Conservation (phyloP, 1,140 invertebrate genomes). For the Himalopsyche phryganea region DNA sequence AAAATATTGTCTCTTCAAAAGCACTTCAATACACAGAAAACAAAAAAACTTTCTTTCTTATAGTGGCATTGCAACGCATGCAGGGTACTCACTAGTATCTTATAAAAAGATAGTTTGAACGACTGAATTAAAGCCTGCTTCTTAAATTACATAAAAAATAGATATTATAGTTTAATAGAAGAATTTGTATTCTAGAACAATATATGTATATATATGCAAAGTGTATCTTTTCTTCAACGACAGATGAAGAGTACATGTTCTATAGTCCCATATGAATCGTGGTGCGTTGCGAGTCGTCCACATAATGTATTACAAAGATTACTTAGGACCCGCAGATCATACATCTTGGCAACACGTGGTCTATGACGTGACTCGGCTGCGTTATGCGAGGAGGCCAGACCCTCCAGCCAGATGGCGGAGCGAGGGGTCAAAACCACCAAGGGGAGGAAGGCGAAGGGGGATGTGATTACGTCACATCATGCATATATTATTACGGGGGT, state of each 20-base stretch:
- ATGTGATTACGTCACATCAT: conserved; percentile 4
- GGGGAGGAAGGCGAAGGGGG: background rate
- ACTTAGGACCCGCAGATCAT: conserved; percentile 3
- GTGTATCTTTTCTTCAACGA: too few relatives aligned
- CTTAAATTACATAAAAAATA: too few relatives aligned
- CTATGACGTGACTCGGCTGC: background rate
- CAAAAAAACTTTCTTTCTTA: too few relatives aligned
- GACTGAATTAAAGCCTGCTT: too few relatives aligned
- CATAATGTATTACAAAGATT: conserved; percentile 22
- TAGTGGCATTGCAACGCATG: too few relatives aligned
- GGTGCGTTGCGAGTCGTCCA: background rate
- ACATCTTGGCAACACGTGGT: conserved; percentile 27
- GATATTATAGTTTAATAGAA: too few relatives aligned
- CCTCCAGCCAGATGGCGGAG: conserved; percentile 12
- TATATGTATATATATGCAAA: too few relatives aligned
- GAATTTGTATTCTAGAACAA: too few relatives aligned
- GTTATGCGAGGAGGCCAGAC: background rate
- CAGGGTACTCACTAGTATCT: too few relatives aligned
- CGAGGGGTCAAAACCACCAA: background rate
- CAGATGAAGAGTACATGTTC: conserved; percentile 15
- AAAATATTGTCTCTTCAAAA: too few relatives aligned
- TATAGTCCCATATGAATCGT: conserved; percentile 7
- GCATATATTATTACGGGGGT: background rate
- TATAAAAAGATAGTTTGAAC: too few relatives aligned
- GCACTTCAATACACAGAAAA: too few relatives aligned